Evolutionary conservation across 2,113 vertebrate genomes (phyloP), one percentile per base, ranked within the genome.

Genomic region (Catagonus wagneri): DNA sequence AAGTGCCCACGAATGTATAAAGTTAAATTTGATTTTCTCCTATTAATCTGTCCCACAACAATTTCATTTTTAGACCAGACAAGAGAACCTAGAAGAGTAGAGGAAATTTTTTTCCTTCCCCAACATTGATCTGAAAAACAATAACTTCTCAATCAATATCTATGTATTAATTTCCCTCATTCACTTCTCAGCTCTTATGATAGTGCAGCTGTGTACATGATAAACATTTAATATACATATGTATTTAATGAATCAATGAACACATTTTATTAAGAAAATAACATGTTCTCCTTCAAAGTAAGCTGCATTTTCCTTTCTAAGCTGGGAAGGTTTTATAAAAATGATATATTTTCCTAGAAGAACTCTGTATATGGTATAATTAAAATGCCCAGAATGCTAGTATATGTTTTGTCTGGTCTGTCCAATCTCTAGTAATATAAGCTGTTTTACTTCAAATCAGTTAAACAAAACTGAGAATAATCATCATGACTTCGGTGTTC

Each of bases 391-490:
- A 81, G 29, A 19, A 80, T 25, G 4, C 2, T 94, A 86, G 81
- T 9, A 23, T 39, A 66, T 1, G 0, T 22, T 92, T 94, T 84
- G 23, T 88, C 14, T 93, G 34, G n/a, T 63, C 44, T 83, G 7
- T 14, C 25, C 84, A 25, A 69, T 75, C 20, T 90, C 86, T 81
- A 29, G 52, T 93, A 84, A 81, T 58, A 68, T 58, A 93, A 72
- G 23, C 25, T 80, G 2, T 65, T 22, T 93, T 88, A 72, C 63
- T 58, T 56, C 36, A 89, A 90, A 56, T 32, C 25, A 58, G 54
- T 7, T 52, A 54, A 89, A 93, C 44, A 84, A 27, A 86, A 68
- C 36, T 76, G 22, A 34, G 27, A 80, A 44, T 72, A 74, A 74
- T 74, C 19, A 44, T 13, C 39, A 63, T 74, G 13, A 56, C 52